phyloP scores from a whole-genome alignment of 2,797 vertebrate genomes.

The Parotocinclus haroldoi region DNA sequence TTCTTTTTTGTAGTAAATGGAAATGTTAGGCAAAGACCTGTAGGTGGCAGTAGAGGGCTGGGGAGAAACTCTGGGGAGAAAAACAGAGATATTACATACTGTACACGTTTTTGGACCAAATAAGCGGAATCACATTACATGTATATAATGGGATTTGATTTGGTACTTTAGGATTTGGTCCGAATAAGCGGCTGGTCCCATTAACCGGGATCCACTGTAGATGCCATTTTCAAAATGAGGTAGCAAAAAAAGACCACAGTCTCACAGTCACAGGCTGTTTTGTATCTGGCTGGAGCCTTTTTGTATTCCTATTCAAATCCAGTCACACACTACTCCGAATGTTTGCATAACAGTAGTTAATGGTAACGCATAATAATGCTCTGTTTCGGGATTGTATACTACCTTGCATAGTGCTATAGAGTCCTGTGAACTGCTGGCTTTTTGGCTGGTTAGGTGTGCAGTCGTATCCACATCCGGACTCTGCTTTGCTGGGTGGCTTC shows the following conservation, averaged over 20 bases:
- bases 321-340: background rate
- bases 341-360: conserved; percentile 26
- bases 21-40: too few relatives aligned
- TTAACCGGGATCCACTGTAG: too few relatives aligned
- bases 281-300: background rate
- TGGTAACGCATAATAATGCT: background rate
- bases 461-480: background rate
- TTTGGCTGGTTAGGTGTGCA: background rate
- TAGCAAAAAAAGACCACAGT: background rate
- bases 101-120: too few relatives aligned
- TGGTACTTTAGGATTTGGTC: too few relatives aligned
- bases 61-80: too few relatives aligned
- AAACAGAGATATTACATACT: too few relatives aligned
- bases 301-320: conserved; percentile 17
- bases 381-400: background rate
- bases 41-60: too few relatives aligned
- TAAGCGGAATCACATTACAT: too few relatives aligned
- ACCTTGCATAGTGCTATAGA: background rate
- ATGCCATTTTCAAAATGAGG: background rate
- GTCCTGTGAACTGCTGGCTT: background rate
- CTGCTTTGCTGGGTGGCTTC: conserved; percentile 10
- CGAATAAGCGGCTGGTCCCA: too few relatives aligned
- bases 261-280: too few relatives aligned
- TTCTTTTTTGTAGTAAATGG: too few relatives aligned
- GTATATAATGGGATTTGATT: too few relatives aligned